Evolutionary conservation across 2,888 invertebrate genomes (phyloP).

Genomic region (Prenolepis imparis): DNA sequence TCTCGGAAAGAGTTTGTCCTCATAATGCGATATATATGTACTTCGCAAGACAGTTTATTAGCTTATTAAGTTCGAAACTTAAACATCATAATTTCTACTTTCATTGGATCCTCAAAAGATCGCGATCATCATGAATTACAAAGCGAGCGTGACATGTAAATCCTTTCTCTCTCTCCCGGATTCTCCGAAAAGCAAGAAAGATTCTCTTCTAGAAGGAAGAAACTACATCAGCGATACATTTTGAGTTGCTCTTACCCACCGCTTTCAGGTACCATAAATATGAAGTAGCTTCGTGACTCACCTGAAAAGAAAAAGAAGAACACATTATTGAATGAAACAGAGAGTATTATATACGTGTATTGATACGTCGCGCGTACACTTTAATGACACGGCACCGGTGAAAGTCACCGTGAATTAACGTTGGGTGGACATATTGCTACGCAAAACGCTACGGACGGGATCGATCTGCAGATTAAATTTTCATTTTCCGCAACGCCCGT

Average conservation of each 20-base stretch:
- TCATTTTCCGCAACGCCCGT: conserved; percentile 73
- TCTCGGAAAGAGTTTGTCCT: conserved; percentile 19
- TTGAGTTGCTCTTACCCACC: conserved; percentile 56
- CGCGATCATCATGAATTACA: neutral
- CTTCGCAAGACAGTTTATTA: conserved; percentile 15
- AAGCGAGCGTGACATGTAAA: neutral
- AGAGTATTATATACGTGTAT: neutral
- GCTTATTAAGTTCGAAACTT: conserved; percentile 36
- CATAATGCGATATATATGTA: conserved; percentile 12
- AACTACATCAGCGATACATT: neutral
- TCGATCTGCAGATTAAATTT: conserved; percentile 77
- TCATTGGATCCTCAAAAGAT: neutral
- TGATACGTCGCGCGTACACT: conserved; percentile 1
- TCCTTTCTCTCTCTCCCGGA: neutral
- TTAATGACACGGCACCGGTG: conserved; percentile 56
- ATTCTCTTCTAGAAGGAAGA: neutral
- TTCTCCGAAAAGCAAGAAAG: neutral
- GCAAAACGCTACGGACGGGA: conserved; percentile 70
- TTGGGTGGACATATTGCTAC: conserved; percentile 67
- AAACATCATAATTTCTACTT: conserved; percentile 25
- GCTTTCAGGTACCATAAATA: conserved; percentile 47
- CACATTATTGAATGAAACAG: conserved; percentile 9
- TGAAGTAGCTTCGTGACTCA: conserved; percentile 71
- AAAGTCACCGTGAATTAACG: conserved; percentile 73
- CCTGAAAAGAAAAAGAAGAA: conserved; percentile 77